Conservation (phyloP, 2,888 invertebrate species). For the Aphidoletes aphidimyza region DNA sequence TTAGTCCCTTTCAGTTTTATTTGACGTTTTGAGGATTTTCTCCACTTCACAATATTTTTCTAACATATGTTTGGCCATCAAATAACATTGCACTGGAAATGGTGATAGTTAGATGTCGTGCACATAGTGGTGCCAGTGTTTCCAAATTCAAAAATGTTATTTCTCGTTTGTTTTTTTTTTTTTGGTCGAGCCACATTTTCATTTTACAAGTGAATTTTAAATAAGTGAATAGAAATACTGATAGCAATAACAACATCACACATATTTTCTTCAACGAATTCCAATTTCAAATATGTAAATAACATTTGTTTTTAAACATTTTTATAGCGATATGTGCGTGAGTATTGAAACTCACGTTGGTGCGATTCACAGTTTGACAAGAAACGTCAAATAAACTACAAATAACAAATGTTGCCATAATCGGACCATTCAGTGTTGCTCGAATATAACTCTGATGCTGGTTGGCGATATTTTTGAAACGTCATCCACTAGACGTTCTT, state of each 20-base stretch:
- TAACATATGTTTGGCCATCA: conserved; percentile 23
- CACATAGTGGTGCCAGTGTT: neutral
- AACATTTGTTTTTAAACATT: no score
- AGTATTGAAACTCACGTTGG: neutral
- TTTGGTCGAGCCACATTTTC: no score
- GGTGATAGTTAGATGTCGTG: neutral
- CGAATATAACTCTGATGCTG: no score
- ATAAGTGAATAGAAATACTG: no score
- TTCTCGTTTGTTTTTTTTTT: no score
- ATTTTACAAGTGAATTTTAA: no score
- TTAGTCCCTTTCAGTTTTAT: neutral
- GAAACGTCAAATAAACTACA: neutral
- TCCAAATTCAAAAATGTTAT: neutral
- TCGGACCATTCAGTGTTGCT: neutral
- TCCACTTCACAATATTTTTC: conserved; percentile 7
- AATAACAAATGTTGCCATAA: neutral
- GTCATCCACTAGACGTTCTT: neutral
- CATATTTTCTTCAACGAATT: no score
- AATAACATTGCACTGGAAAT: neutral
- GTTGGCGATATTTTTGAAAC: neutral
- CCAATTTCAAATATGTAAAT: no score
- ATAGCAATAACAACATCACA: no score
- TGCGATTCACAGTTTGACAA: neutral
- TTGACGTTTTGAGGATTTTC: neutral
- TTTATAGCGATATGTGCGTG: neutral